Conservation (phyloP, 2,797 vertebrate species). For the Petrocephalus schoutedeni region DNA sequence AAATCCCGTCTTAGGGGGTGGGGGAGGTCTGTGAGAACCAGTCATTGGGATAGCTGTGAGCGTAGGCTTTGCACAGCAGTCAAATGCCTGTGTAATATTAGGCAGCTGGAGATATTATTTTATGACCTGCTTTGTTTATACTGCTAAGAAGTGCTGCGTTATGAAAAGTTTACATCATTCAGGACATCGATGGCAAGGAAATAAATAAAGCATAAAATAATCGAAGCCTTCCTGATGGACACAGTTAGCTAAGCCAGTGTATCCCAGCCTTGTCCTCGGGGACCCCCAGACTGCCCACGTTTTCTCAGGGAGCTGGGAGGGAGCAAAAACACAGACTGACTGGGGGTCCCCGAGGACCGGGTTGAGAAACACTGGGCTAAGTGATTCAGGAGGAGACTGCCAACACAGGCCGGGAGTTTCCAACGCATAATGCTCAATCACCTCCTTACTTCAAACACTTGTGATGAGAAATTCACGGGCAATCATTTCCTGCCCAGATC, state of each 20-base stretch:
- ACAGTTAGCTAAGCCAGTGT: background rate
- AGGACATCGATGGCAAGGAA: background rate
- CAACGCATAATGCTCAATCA: conserved; percentile 50
- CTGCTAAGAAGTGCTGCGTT: background rate
- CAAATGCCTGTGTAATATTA: background rate
- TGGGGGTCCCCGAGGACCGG: background rate
- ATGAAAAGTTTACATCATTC: conserved; percentile 1
- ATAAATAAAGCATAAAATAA: conserved; percentile 9
- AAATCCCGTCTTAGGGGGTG: background rate
- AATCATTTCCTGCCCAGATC: conserved; percentile 48
- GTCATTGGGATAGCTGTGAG: background rate
- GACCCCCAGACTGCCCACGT: background rate
- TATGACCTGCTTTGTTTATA: conserved; percentile 12
- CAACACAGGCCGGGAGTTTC: conserved; percentile 37
- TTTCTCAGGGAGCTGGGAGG: background rate
- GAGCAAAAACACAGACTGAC: background rate
- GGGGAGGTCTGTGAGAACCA: background rate
- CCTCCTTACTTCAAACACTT: conserved; percentile 47
- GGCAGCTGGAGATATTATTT: background rate
- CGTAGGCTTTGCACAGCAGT: background rate
- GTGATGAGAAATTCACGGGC: conserved; percentile 46
- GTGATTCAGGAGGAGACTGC: background rate
- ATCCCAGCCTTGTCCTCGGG: background rate
- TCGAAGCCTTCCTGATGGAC: background rate
- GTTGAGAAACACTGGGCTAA: background rate